These are phyloP conservation scores for Agapornis canus DNA, from an alignment of 2,797 vertebrate species.

Conservation along the genomic window DNA sequence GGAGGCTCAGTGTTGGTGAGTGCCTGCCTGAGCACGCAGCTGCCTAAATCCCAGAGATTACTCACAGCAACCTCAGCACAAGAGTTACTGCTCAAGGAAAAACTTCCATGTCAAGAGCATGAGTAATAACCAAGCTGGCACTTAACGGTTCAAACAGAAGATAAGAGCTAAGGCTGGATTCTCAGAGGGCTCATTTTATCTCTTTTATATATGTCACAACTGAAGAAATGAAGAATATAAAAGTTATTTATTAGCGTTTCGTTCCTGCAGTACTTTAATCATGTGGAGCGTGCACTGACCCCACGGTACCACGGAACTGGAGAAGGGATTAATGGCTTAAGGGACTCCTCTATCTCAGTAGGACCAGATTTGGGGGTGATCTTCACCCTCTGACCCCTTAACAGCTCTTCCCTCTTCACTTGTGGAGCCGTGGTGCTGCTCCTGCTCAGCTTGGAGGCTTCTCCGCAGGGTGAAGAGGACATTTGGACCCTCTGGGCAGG, in stretches of 20 bases:
- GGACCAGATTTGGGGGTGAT: conserved; percentile 57
- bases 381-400: conserved; percentile 43
- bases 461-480: background rate
- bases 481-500: background rate
- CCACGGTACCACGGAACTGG: conserved; percentile 22
- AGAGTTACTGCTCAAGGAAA: conserved; percentile 65
- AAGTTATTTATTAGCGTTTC: conserved; percentile 54
- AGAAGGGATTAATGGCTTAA: conserved; percentile 55
- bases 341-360: conserved; percentile 45
- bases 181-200: conserved; percentile 65
- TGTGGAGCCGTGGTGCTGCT: background rate
- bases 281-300: conserved; percentile 40
- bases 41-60: conserved; percentile 65
- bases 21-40: conserved; percentile 50
- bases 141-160: conserved; percentile 70
- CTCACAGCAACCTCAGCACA: conserved; percentile 42
- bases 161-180: conserved; percentile 63
- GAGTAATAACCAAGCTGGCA: conserved; percentile 70
- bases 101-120: conserved; percentile 69
- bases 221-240: conserved; percentile 72
- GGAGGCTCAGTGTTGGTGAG: background rate
- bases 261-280: conserved; percentile 62
- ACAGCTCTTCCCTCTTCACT: background rate
- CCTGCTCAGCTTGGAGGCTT: background rate
- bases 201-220: conserved; percentile 69